Percentiles rank a stretch among this genome's conserved stretches.
Conservation (phyloP, 2,113 vertebrate species). For the Phrynocephalus versicolor region DNA sequence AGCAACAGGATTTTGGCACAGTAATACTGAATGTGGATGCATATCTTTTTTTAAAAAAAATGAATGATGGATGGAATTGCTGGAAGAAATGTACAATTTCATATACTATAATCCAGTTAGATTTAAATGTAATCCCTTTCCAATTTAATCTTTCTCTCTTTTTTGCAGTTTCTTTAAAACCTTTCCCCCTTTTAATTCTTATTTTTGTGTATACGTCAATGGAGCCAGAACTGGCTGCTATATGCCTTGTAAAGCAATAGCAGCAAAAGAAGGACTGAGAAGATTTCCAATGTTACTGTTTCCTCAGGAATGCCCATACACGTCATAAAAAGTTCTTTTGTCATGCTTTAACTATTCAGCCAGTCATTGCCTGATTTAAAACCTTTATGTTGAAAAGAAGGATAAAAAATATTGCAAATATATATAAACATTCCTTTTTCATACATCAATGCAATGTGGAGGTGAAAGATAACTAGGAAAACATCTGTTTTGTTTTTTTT, state of each 20-base stretch:
- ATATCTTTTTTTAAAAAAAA: neutral
- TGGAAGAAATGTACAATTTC: neutral
- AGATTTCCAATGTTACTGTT: neutral
- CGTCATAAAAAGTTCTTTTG: neutral
- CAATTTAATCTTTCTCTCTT: neutral
- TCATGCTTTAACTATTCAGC: neutral
- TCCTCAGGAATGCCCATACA: neutral
- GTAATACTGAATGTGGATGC: neutral
- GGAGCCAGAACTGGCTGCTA: neutral
- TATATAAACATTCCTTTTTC: slow-evolving; percentile 26
- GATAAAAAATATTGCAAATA: neutral
- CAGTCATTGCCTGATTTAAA: neutral
- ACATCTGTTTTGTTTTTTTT: slow-evolving; percentile 69
- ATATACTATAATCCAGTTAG: neutral
- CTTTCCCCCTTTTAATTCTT: neutral
- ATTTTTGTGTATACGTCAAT: neutral
- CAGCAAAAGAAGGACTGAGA: neutral
- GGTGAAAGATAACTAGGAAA: slow-evolving; percentile 46
- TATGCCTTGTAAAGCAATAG: neutral
- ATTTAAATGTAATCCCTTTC: neutral
- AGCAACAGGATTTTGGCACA: neutral
- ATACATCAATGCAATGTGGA: slow-evolving; percentile 39
- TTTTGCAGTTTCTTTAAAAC: neutral
- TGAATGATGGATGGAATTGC: too few relatives aligned
- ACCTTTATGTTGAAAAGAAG: neutral